These are phyloP conservation scores for Laothoe populi DNA, from an alignment of 2,888 invertebrate species.

Conservation along the genomic window DNA sequence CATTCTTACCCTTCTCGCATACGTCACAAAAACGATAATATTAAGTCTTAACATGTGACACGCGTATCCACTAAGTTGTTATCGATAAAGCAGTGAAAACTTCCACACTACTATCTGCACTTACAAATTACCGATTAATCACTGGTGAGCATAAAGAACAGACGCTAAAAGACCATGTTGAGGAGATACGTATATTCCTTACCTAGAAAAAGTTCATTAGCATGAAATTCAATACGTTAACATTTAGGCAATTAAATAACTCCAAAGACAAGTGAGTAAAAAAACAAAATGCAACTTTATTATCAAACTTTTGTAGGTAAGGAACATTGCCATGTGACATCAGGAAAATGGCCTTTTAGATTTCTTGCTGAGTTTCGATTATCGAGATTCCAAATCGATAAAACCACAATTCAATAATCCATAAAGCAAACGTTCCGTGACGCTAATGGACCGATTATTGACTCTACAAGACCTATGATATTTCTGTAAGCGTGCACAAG, in stretches of 20 bases:
- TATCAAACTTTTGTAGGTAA: too few relatives aligned
- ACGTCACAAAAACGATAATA: background rate
- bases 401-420: background rate
- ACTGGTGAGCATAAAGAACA: background rate
- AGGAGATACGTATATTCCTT: too few relatives aligned
- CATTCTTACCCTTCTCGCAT: background rate
- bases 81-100: constrained; percentile 10
- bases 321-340: too few relatives aligned
- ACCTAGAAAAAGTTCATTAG: background rate
- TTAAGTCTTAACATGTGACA: constrained; percentile 21
- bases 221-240: background rate
- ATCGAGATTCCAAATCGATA: background rate
- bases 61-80: background rate
- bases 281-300: too few relatives aligned
- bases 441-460: background rate
- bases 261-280: too few relatives aligned
- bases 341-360: too few relatives aligned
- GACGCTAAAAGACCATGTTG: too few relatives aligned
- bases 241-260: too few relatives aligned
- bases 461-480: background rate
- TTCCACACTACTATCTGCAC: background rate
- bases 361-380: too few relatives aligned
- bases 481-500: constrained; percentile 38
- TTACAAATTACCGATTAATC: constrained; percentile 15
- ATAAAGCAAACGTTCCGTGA: background rate